phyloP scores from a whole-genome alignment of 2,113 vertebrate species.

The Clarias magur region DNA sequence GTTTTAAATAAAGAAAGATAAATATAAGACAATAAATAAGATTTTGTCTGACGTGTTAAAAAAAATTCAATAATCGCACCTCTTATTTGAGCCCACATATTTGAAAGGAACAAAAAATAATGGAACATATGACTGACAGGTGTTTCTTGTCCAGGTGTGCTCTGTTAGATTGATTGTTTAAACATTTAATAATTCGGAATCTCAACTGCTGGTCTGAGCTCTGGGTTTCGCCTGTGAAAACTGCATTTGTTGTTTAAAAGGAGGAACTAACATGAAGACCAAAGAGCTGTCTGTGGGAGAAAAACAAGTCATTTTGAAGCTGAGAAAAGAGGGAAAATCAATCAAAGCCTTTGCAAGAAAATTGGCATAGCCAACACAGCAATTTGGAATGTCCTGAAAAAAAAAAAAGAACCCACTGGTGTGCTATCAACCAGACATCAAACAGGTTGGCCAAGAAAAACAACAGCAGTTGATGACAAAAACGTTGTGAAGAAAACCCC shows the following conservation, averaged over 20 bases:
- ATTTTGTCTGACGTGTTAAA: too few relatives aligned
- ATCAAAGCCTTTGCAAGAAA: not conserved
- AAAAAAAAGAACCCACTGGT: not conserved
- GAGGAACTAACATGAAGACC: not conserved
- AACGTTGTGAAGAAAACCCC: not conserved
- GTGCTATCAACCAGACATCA: not conserved
- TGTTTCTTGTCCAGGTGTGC: too few relatives aligned
- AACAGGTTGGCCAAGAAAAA: not conserved
- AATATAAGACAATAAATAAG: too few relatives aligned
- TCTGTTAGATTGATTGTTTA: too few relatives aligned
- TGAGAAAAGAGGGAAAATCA: not conserved
- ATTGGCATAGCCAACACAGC: not conserved
- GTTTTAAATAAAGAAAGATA: too few relatives aligned
- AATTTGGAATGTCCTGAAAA: not conserved
- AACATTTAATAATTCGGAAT: not conserved
- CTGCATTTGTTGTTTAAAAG: not conserved
- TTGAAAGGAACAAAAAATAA: too few relatives aligned
- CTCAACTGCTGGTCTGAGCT: not conserved
- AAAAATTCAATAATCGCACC: too few relatives aligned
- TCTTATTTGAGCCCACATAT: too few relatives aligned
- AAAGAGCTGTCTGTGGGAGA: not conserved
- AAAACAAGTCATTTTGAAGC: not conserved
- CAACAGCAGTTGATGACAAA: not conserved
- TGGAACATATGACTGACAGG: too few relatives aligned
- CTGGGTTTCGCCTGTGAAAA: not conserved